Evolutionary conservation across 2,113 vertebrate genomes (phyloP).

Genomic region (Tinamus guttatus): DNA sequence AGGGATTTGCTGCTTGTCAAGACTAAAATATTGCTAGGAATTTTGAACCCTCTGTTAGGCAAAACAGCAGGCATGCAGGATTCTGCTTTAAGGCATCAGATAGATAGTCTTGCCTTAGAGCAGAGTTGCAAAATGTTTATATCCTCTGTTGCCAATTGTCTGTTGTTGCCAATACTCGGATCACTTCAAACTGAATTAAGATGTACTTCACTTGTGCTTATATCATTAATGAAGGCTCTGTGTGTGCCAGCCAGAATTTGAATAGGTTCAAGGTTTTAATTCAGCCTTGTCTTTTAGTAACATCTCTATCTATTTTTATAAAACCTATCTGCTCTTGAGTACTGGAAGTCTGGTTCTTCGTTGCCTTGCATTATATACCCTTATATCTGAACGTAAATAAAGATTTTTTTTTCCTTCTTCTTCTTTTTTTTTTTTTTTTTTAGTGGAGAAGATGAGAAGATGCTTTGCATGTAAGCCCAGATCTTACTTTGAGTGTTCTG

Average conservation of each 20-base stretch:
- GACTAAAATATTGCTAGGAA: neutral
- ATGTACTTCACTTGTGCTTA: neutral
- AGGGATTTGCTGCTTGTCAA: neutral
- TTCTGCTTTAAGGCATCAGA: neutral
- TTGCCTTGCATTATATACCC: neutral
- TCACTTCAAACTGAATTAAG: neutral
- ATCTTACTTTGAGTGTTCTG: neutral
- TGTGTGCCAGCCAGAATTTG: neutral
- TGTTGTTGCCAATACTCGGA: neutral
- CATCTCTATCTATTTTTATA: neutral
- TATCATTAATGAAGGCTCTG: neutral
- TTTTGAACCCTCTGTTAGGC: neutral
- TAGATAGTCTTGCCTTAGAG: neutral
- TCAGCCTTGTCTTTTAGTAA: neutral
- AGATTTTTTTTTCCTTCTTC: neutral
- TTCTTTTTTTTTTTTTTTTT: neutral
- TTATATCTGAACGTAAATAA: neutral
- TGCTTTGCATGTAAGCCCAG: neutral
- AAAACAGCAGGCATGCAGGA: neutral
- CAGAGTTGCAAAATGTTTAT: neutral
- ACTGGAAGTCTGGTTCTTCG: neutral
- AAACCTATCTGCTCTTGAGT: neutral
- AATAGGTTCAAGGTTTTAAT: neutral
- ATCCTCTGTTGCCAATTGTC: neutral
- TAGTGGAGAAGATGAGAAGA: neutral